Evolutionary conservation across 2,888 invertebrate species (phyloP).

Genomic region (Ennomos erosarius): DNA sequence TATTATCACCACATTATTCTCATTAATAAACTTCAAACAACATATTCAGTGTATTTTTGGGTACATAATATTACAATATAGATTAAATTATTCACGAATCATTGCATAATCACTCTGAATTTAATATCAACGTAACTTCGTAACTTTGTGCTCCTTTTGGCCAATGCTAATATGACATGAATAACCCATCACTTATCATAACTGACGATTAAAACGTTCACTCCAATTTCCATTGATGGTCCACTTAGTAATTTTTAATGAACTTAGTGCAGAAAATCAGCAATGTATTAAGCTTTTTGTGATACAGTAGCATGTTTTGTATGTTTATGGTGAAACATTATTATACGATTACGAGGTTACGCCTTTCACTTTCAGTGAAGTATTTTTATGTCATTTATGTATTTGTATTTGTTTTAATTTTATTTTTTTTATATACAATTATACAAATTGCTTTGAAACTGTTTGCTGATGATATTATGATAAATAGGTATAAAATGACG

Average conservation of each 20-base stretch:
- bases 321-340: slow-evolving; percentile 43
- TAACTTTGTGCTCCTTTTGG: slow-evolving; percentile 15
- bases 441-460: too few relatives aligned
- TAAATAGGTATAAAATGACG: too few relatives aligned
- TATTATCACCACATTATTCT: slow-evolving; percentile 6
- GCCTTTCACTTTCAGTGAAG: slow-evolving; percentile 62
- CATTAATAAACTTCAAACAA: slow-evolving; percentile 18
- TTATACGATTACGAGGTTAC: slow-evolving; percentile 55
- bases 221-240: slow-evolving; percentile 12
- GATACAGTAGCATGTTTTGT: slow-evolving; percentile 27
- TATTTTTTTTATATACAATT: too few relatives aligned
- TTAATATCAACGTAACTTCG: slow-evolving; percentile 15
- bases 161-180: slow-evolving; percentile 25
- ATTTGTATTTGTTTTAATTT: slow-evolving; percentile 7
- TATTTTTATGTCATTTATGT: slow-evolving; percentile 41
- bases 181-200: slow-evolving; percentile 12
- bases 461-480: too few relatives aligned
- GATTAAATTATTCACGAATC: not conserved
- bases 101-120: slow-evolving; percentile 15
- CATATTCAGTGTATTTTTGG: slow-evolving; percentile 1
- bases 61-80: slow-evolving; percentile 8
- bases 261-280: slow-evolving; percentile 1
- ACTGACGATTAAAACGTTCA: not conserved
- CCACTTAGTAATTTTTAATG: not conserved
- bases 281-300: slow-evolving; percentile 22